phyloP scores from a whole-genome alignment of 2,888 invertebrate species.

The Miltochrista miniata region DNA sequence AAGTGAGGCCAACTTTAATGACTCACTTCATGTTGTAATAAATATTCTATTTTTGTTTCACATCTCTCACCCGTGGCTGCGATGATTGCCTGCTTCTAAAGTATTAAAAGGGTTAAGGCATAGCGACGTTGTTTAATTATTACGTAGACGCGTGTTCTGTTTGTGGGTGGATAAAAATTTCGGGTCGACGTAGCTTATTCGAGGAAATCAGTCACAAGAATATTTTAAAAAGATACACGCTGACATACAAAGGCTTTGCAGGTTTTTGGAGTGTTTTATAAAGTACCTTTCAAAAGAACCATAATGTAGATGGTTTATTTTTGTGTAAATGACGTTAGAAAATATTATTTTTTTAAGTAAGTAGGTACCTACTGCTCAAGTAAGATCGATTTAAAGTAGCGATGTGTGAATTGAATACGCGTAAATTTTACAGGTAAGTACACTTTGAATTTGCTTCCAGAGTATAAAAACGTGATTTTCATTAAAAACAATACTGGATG shows the following conservation, averaged over 20 bases:
- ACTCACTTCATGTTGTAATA: conserved; percentile 27
- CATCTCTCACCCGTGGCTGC: conserved; percentile 13
- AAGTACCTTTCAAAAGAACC: background rate
- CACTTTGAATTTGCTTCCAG: no score
- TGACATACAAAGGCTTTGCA: background rate
- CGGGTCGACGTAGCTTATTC: background rate
- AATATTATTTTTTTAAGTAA: no score
- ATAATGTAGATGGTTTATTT: no score
- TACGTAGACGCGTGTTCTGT: conserved; percentile 16
- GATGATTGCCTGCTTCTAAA: conserved; percentile 22
- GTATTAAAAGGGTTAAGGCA: conserved; percentile 16
- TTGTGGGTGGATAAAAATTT: background rate
- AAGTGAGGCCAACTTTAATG: conserved; percentile 29
- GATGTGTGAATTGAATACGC: no score
- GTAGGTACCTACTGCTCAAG: no score
- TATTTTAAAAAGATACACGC: no score
- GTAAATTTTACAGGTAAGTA: no score
- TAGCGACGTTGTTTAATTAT: conserved; percentile 13
- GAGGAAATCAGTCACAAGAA: background rate
- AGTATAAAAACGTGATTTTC: no score
- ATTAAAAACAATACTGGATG: no score
- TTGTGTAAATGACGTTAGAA: no score
- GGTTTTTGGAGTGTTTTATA: background rate
- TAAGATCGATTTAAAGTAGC: no score
- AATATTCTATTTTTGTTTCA: conserved; percentile 37